Base-by-base conservation (phyloP, 2,888 invertebrate species). In the Tortrix viridana region DNA sequence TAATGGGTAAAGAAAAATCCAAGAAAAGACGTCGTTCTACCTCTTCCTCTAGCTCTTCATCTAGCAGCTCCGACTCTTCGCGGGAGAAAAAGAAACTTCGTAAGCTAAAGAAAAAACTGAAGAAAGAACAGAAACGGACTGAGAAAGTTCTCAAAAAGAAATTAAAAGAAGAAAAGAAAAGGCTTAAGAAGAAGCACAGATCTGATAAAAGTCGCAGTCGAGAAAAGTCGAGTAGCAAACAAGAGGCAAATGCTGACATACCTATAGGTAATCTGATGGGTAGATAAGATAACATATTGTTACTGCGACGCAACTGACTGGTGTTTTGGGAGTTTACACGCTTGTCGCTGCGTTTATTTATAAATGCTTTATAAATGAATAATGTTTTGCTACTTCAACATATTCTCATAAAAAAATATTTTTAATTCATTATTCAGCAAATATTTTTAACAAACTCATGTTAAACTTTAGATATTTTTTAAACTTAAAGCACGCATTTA, bases 21-120 rank as follows among this genome's bases (percentile, higher is more conserved):
- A 90, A 90, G 70, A 89, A 88, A 71, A 77, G 85, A 16, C 84
- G 74, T 56, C 72, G 74, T 58, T 84, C 86, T 47, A 74, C 69
- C 50, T 84, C 81, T 43, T 70, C 82, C 32, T 79, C 82, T 54
- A 85, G 82, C 65, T 85, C 85, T 71, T 89, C 90, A 14, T 32
- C 32, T 32, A 89, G 88, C 69, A 89, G 86, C 69, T 85, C 92
- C 6, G 86, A 91, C 68, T 84, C 86, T 12, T 89, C 92, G 0
- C 88, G 84, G 59, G 92, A 93, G 70, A 92, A 91, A 70, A 89
- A 84, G 68, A 92, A 90, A 78, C 86, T 92, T 16, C 93, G 90
- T 32, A 93, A 93, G 75, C 82, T 93, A 46, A 93, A 93, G 74
- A 94, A 93, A 74, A 93, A 93, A 76, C 76, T 93, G 7, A 93